These are phyloP conservation scores for Pandion haliaetus DNA, from an alignment of 2,113 vertebrate genomes.

Conservation along the genomic window DNA sequence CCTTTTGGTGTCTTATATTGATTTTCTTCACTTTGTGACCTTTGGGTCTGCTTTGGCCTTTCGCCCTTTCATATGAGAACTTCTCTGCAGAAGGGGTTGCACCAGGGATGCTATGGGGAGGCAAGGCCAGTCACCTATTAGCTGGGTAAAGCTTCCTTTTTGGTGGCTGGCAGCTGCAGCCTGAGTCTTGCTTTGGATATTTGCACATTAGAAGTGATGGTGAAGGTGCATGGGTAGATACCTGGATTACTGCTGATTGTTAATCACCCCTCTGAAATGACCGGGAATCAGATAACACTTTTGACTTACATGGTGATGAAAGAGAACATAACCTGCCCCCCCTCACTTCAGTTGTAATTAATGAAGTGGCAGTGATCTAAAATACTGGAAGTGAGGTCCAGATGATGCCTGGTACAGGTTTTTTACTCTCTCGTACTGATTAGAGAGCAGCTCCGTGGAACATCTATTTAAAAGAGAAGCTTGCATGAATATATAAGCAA, in stretches of 20 bases:
- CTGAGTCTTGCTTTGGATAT: not conserved
- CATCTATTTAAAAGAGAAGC: not conserved
- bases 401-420: not conserved
- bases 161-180: not conserved
- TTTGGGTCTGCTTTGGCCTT: not conserved
- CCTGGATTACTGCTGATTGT: not conserved
- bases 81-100: not conserved
- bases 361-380: not conserved
- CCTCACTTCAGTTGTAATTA: not conserved
- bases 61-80: not conserved
- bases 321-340: not conserved
- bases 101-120: fast-evolving
- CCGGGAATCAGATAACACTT: not conserved
- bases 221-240: not conserved
- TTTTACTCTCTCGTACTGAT: not conserved
- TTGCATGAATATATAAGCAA: not conserved
- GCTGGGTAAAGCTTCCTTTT: not conserved
- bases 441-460: not conserved
- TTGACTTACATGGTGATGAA: not conserved
- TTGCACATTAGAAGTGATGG: not conserved
- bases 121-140: not conserved
- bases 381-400: not conserved
- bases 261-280: not conserved
- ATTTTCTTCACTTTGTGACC: not conserved
- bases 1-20: not conserved